These are phyloP conservation scores for Nomada ruficornis DNA, from an alignment of 2,888 invertebrate genomes.

Conservation along the genomic window DNA sequence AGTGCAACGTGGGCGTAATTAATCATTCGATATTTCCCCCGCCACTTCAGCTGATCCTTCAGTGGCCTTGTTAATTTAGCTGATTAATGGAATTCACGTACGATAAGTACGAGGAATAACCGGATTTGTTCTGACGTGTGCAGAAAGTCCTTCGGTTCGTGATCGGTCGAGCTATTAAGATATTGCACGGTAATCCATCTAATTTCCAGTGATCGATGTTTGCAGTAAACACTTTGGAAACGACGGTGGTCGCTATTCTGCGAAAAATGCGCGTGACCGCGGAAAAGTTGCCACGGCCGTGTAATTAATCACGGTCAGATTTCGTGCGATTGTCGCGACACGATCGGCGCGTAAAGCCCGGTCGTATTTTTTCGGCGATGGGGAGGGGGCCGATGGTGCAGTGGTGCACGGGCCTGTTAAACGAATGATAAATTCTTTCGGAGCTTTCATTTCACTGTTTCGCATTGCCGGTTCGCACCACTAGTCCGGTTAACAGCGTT, in stretches of 20 bases:
- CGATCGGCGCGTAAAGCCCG: slow-evolving; percentile 1
- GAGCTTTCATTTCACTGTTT: slow-evolving; percentile 2
- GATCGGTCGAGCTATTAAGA: slow-evolving; percentile 41
- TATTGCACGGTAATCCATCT: slow-evolving; percentile 50
- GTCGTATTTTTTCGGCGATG: slow-evolving; percentile 15
- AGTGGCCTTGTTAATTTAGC: slow-evolving; percentile 40
- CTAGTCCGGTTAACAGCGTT: background rate
- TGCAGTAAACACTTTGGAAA: slow-evolving; percentile 15
- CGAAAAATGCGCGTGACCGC: slow-evolving; percentile 31
- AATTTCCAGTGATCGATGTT: slow-evolving; percentile 55
- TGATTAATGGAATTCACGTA: slow-evolving; percentile 52
- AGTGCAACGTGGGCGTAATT: slow-evolving; percentile 42
- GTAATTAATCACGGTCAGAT: slow-evolving; percentile 53
- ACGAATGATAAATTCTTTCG: slow-evolving; percentile 31
- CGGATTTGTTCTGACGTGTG: slow-evolving; percentile 8
- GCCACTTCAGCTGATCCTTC: too few relatives aligned
- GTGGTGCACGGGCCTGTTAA: background rate
- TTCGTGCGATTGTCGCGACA: slow-evolving; percentile 22
- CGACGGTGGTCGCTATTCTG: background rate
- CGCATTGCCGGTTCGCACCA: background rate
- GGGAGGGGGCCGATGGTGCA: background rate
- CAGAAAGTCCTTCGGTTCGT: slow-evolving; percentile 12
- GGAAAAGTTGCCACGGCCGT: slow-evolving; percentile 36
- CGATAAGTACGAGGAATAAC: slow-evolving; percentile 31
- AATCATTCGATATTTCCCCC: slow-evolving; percentile 36